phyloP scores from a whole-genome alignment of 2,888 invertebrate species.

The Deilephila porcellus region DNA sequence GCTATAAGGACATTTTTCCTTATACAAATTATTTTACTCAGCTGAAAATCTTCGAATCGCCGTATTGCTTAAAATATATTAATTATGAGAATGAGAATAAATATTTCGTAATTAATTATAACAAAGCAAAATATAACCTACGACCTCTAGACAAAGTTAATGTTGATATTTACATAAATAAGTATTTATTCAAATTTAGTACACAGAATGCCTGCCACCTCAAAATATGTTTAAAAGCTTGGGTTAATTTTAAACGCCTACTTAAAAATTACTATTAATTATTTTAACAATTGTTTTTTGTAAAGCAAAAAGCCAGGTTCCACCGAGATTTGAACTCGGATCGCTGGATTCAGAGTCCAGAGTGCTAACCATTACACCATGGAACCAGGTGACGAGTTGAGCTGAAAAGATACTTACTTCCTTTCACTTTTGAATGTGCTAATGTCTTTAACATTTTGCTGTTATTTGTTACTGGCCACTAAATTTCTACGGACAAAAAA shows the following conservation, averaged over 20 bases:
- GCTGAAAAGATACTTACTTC: slow-evolving; percentile 29
- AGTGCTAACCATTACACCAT: slow-evolving; percentile 91
- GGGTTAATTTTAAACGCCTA: background rate
- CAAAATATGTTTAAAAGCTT: no score
- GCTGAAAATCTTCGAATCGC: background rate
- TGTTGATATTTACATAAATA: slow-evolving; percentile 18
- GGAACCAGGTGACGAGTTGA: slow-evolving; percentile 58
- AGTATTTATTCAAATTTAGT: slow-evolving; percentile 11
- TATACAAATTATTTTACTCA: no score
- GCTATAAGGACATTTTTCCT: no score
- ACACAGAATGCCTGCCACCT: no score
- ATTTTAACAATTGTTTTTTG: background rate
- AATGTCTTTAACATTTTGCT: background rate
- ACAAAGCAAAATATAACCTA: background rate
- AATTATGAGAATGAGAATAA: background rate
- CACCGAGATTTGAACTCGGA: slow-evolving; percentile 93
- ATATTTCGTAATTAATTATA: background rate
- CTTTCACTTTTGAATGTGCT: slow-evolving; percentile 28
- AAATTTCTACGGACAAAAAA: background rate
- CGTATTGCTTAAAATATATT: background rate
- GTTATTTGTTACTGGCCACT: background rate
- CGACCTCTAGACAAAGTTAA: slow-evolving; percentile 25
- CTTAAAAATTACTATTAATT: no score
- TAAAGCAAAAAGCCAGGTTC: slow-evolving; percentile 77
- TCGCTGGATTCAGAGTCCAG: slow-evolving; percentile 93